A percentile compares a stretch with the other conserved stretches of the same genome.
Evolutionary conservation across 2,888 invertebrate species (phyloP).

Genomic region (Lepidochrysops patricia): DNA sequence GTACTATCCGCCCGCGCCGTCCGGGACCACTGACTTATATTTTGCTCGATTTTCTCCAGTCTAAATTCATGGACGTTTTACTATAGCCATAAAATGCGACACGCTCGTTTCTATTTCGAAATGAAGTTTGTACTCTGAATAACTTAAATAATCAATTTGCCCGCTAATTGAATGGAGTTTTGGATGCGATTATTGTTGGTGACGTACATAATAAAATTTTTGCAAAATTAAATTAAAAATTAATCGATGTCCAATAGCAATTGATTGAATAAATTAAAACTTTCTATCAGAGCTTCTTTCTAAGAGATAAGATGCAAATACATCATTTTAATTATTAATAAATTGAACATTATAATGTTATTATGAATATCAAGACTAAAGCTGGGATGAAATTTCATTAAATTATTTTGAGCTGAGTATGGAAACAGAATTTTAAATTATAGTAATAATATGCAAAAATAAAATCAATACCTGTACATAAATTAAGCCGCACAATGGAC

Average conservation of each 20-base stretch:
- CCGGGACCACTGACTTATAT: conserved; percentile 19
- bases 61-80: conserved; percentile 25
- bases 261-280: neutral
- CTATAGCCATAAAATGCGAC: conserved; percentile 25
- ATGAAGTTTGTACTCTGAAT: conserved; percentile 16
- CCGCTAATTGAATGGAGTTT: neutral
- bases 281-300: too few relatives aligned
- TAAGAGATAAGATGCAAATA: neutral
- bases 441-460: neutral
- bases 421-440: neutral
- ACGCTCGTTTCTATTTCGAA: conserved; percentile 19
- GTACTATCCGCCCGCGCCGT: conserved; percentile 24
- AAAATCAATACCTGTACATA: neutral
- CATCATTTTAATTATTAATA: too few relatives aligned
- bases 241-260: too few relatives aligned
- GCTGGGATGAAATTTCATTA: neutral
- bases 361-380: neutral
- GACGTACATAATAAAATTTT: neutral
- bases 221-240: neutral
- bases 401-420: neutral
- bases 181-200: neutral
- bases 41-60: conserved; percentile 22
- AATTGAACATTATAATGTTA: too few relatives aligned
- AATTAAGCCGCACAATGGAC: conserved; percentile 1
- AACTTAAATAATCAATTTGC: conserved; percentile 7